phyloP scores from a whole-genome alignment of 2,888 invertebrate species.

The Drosophila trichaetosa region DNA sequence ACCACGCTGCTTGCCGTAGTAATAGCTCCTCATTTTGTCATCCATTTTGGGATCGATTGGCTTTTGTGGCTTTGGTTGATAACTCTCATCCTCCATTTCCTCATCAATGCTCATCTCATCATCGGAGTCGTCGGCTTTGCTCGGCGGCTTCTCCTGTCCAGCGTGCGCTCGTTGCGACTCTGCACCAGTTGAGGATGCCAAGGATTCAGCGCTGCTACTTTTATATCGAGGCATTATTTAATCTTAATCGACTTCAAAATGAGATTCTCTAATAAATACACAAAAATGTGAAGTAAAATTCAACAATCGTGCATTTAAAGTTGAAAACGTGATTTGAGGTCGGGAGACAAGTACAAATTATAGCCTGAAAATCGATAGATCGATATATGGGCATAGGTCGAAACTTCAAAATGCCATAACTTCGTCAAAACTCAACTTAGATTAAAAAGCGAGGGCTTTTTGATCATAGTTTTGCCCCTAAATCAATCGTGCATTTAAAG shows the following conservation, averaged over 20 bases:
- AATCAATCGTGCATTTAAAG: too few relatives aligned
- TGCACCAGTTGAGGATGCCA: neutral
- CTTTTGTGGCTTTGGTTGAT: neutral
- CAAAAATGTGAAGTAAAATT: neutral
- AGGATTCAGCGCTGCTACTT: neutral
- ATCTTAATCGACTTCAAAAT: neutral
- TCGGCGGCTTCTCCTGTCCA: neutral
- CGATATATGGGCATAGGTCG: too few relatives aligned
- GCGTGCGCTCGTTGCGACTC: neutral
- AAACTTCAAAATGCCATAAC: too few relatives aligned
- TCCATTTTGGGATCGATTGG: neutral
- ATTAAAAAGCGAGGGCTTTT: too few relatives aligned
- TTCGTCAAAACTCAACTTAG: too few relatives aligned
- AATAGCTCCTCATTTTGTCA: neutral
- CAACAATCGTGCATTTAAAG: too few relatives aligned
- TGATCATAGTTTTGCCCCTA: too few relatives aligned
- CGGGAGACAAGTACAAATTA: too few relatives aligned
- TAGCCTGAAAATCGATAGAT: too few relatives aligned
- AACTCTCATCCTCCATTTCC: neutral
- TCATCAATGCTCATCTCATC: neutral
- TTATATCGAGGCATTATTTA: neutral
- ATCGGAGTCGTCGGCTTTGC: neutral
- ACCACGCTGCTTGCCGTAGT: neutral
- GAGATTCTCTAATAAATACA: accelerated
- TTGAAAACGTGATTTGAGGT: too few relatives aligned